Percentiles rank a stretch among this genome's conserved stretches.
Evolutionary conservation across 2,113 vertebrate species (phyloP).

Genomic region (Bos javanicus): DNA sequence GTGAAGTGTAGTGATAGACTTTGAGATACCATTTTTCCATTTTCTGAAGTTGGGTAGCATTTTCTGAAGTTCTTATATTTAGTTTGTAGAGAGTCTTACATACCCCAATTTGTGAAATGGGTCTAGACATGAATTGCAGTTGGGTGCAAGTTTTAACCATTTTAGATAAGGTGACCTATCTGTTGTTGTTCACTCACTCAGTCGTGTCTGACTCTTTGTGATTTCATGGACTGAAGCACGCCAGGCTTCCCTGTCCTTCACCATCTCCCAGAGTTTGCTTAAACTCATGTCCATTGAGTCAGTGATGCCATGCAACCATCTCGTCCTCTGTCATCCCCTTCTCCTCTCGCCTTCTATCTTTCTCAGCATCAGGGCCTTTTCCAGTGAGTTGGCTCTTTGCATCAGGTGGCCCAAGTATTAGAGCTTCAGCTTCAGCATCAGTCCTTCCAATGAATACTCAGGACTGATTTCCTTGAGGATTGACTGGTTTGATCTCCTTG

Average conservation of each 20-base stretch:
- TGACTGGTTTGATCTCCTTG: background rate
- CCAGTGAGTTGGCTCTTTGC: background rate
- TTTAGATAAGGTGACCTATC: background rate
- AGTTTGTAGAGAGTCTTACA: background rate
- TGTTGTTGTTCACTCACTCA: background rate
- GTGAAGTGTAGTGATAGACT: background rate
- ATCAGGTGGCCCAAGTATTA: background rate
- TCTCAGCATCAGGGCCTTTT: background rate
- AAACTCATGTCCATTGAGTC: background rate
- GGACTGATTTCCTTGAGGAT: background rate
- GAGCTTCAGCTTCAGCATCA: background rate
- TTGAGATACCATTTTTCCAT: constrained; percentile 8
- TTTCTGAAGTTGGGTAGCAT: background rate
- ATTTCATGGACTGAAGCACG: background rate
- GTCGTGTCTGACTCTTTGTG: background rate
- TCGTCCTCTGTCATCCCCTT: background rate
- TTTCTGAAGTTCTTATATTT: constrained; percentile 26
- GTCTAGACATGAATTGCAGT: background rate
- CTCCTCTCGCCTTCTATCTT: background rate
- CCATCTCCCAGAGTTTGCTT: background rate
- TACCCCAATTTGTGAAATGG: background rate
- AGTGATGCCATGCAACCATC: background rate
- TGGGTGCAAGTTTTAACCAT: background rate
- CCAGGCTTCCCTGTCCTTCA: background rate
- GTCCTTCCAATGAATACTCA: background rate